Evolutionary conservation across 2,888 invertebrate genomes (phyloP).

Genomic region (Podotricha telesiphe): DNA sequence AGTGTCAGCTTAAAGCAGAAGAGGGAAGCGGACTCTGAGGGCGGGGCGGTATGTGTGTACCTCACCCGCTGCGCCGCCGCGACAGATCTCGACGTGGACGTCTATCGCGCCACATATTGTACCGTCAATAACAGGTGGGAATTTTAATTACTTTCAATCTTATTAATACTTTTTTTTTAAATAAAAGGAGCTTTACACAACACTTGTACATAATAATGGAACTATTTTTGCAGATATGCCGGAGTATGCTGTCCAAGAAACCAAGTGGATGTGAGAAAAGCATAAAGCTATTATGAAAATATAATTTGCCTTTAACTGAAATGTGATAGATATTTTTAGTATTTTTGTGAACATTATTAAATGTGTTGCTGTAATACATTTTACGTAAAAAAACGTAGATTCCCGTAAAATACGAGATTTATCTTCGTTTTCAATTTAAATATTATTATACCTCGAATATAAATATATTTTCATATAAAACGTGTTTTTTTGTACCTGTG

Average conservation of each 20-base stretch:
- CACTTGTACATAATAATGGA: background rate
- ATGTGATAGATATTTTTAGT: slow-evolving; percentile 18
- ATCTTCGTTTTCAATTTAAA: background rate
- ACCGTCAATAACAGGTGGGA: slow-evolving; percentile 60
- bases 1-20: background rate
- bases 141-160: too few species aligned
- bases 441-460: background rate
- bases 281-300: slow-evolving; percentile 3
- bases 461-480: slow-evolving; percentile 15
- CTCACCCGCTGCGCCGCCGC: slow-evolving; percentile 59
- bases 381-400: background rate
- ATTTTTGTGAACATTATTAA: slow-evolving; percentile 3
- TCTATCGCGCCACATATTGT: slow-evolving; percentile 64
- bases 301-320: slow-evolving; percentile 7
- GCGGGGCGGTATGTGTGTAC: slow-evolving; percentile 65
- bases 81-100: slow-evolving; percentile 52
- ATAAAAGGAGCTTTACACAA: too few species aligned
- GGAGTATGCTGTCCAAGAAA: slow-evolving; percentile 71
- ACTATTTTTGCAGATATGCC: slow-evolving; percentile 67
- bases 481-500: background rate
- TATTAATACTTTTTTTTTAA: too few species aligned
- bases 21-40: background rate
- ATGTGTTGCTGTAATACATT: slow-evolving; percentile 8
- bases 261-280: slow-evolving; percentile 36
- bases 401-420: background rate